Base-by-base conservation (phyloP, 2,888 invertebrate species). In the Brachyptera putata region DNA sequence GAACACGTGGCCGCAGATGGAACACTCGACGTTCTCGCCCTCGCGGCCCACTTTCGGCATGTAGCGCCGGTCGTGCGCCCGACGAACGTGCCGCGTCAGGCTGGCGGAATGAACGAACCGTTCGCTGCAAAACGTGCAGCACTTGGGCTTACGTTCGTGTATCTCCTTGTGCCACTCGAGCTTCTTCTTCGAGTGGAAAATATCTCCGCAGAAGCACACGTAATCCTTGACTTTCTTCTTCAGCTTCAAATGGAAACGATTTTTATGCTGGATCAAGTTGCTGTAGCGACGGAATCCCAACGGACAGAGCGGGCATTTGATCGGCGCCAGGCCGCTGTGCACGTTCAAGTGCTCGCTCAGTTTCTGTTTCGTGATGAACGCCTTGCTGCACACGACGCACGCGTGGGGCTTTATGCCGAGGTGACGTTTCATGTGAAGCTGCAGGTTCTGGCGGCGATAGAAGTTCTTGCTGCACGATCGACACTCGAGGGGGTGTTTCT, bases 161-260 rank as follows among this genome's bases (percentile, higher is more conserved):
- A 87, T 87, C 75, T 92, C 92, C 70, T 86, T 84, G 76, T 94
- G 93, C 89, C 91, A 91, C 2, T 83, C 82, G 66, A 91, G 81
- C 74, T 91, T 91, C 67, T 89, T 89, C 71, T 87, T 86, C 56
- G 91, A 89, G 70, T 89, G 89, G 74, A 90, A 84, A 22, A 91
- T 84, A 67, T 87, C 86, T 39, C 91, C 91, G 74, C 91, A 91
- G 63, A 83, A 81, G 71, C 89, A 89, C 65, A 88, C 84, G 72
- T 80, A 87, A 72, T 89, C 89, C 72, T 84, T 85, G 18, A 81
- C 77, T 68, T 86, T 86, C 63, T 82, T 80, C 71, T 86, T 86
- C 71, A 87, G 80, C 66, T 85, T 83, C 41, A 86, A 77, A 76
- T 92, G 91, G 70, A 88, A 86, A 0, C 84, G 80, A 73, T 90